Conservation (phyloP, 2,113 vertebrate genomes). For the Python bivittatus region DNA sequence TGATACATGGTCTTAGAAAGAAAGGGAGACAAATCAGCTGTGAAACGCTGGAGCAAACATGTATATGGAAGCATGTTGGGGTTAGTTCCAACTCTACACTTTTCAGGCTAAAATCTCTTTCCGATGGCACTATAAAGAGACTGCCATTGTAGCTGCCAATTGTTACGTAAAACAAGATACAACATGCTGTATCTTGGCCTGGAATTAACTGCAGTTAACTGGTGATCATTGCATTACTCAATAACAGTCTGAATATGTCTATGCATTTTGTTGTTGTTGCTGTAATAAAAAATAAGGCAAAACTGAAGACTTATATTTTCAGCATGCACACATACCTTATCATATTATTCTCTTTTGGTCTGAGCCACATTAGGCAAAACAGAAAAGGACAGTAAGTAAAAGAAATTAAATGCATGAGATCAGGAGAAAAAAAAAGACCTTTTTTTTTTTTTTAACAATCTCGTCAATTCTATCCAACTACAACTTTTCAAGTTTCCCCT, state of each 20-base stretch:
- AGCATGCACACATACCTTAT: not conserved
- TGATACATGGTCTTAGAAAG: not conserved
- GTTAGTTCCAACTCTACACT: not conserved
- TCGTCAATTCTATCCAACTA: not conserved
- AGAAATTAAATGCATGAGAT: not conserved
- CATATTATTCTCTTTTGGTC: not conserved
- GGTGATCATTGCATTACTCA: not conserved
- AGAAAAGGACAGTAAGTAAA: not conserved
- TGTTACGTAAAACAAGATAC: not conserved
- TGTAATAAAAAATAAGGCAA: not conserved
- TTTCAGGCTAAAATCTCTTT: not conserved
- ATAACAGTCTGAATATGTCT: not conserved
- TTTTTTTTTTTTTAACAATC: too few species aligned
- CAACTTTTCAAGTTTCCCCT: not conserved
- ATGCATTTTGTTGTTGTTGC: not conserved
- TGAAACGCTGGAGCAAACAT: not conserved
- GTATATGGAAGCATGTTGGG: not conserved
- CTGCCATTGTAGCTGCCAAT: not conserved
- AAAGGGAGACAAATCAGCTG: not conserved
- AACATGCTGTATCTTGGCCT: not conserved
- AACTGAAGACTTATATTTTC: not conserved
- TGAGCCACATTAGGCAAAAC: not conserved
- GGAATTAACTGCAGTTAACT: not conserved
- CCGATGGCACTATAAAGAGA: not conserved
- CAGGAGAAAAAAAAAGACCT: not conserved